Percentiles rank a stretch among this genome's conserved stretches.
Evolutionary conservation across 1,140 invertebrate genomes (phyloP).

Genomic region (Alviniconcha marisindica): DNA sequence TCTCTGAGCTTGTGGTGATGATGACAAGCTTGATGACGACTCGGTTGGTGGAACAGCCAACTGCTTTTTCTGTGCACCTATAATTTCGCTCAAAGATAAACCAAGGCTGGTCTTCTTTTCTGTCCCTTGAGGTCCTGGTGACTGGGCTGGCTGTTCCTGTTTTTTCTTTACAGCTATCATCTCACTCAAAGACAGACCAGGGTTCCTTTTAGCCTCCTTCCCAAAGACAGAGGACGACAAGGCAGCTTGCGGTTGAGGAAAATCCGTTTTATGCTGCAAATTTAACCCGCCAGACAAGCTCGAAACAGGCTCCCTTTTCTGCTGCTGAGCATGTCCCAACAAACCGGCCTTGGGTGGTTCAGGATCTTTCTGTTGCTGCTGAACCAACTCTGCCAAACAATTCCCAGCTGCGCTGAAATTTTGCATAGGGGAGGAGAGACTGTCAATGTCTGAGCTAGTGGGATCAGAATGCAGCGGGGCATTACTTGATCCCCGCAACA

Average conservation of each 20-base stretch:
- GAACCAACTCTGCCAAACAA: not conserved
- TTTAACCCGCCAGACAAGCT: too few species aligned
- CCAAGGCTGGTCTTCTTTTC: not conserved
- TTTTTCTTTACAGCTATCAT: not conserved
- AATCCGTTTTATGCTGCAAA: not conserved
- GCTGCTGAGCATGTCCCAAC: too few species aligned
- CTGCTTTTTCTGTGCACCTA: not conserved
- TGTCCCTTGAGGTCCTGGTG: too few species aligned
- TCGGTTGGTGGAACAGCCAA: not conserved
- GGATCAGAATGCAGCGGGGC: too few species aligned
- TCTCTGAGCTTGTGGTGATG: not conserved
- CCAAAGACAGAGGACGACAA: not conserved
- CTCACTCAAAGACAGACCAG: not conserved
- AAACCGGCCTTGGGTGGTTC: too few species aligned
- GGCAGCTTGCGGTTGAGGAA: not conserved
- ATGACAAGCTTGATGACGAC: not conserved
- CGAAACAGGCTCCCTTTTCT: too few species aligned
- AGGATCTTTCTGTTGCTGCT: not conserved
- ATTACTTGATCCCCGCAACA: too few species aligned
- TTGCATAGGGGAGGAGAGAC: not conserved
- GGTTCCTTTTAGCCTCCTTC: not conserved
- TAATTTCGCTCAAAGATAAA: conserved; percentile 6
- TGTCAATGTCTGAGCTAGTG: not conserved
- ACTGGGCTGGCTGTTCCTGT: too few species aligned
- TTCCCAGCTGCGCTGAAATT: not conserved